Evolutionary conservation across 2,113 vertebrate species (phyloP).

Genomic region (Pelusios castaneus): DNA sequence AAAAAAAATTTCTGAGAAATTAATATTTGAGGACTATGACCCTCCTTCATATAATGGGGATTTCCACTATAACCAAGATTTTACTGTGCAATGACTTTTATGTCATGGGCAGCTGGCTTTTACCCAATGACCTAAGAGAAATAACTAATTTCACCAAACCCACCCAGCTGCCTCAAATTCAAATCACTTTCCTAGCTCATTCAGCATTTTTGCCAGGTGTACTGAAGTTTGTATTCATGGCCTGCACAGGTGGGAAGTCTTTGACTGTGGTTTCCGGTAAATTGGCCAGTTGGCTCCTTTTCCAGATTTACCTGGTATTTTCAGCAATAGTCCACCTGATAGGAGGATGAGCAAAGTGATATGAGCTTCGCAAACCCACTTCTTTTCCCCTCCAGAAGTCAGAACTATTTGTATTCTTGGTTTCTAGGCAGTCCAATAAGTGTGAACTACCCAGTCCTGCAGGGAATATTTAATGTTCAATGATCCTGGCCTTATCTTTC

Average conservation of each 20-base stretch:
- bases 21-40: background rate
- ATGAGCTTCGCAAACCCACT: background rate
- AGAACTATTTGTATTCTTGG: background rate
- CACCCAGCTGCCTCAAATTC: background rate
- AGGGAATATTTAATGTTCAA: accelerated
- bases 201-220: background rate
- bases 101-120: background rate
- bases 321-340: background rate
- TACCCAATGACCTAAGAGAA: background rate
- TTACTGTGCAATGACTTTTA: background rate
- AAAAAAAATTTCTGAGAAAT: background rate
- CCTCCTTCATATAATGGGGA: background rate
- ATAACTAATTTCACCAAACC: background rate
- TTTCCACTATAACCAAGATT: background rate
- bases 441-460: background rate
- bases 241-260: background rate
- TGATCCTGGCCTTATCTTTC: background rate
- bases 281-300: background rate
- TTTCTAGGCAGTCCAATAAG: background rate
- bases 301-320: background rate
- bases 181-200: background rate
- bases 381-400: background rate
- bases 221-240: background rate
- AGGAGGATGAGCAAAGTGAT: background rate
- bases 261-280: background rate